Evolutionary conservation across 2,888 invertebrate species (phyloP), one percentile per base, ranked within the genome.

Genomic region (Vandiemenella viatica): DNA sequence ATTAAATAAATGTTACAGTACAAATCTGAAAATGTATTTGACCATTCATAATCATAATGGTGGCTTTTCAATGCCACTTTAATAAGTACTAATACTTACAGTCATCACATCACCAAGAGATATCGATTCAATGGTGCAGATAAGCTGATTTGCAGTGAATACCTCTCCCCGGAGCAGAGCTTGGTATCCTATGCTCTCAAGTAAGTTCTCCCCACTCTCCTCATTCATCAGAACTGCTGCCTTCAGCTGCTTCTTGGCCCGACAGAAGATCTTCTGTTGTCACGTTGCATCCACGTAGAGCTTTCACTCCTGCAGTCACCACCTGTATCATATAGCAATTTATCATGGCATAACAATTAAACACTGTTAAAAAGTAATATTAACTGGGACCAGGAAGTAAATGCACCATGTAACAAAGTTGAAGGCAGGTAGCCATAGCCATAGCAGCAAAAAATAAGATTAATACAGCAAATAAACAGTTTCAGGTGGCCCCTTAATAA

Each of bases 241-340:
- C 64, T 85, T 88, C 52, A 92, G 69, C 58, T 79, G 76, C 58
- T 76, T 79, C 69, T 84, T 89, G 57, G 83, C 93, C 48, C 83
- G 78, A 10, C 71, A 68, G 50, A 37, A 92, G 74, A 59, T 86
- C 86, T 45, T 71, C 74, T 0, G 80, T 80, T 0, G 73, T 68
- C 5, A 83, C 67, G 3, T 72, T 66, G 5, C 72, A 68, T 22
- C 68, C 68, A 58, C 74, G 77, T 51, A 89, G 62, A 43, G 75
- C 69, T 47, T 75, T 71, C 1, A 71, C 71, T 16, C 79, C 78
- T 18, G 74, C 72, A 59, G 79, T 76, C 0, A 82, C 75, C 4
- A 77, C 73, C 76, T 79, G 50, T 46, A 60, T 57, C 1, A 19
- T 10, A 32, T 1, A 42, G n/a, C 10, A 18, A 42, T 43, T 38